Evolutionary conservation across 2,888 invertebrate genomes (phyloP).

Genomic region (Hypselothyrea guttata): DNA sequence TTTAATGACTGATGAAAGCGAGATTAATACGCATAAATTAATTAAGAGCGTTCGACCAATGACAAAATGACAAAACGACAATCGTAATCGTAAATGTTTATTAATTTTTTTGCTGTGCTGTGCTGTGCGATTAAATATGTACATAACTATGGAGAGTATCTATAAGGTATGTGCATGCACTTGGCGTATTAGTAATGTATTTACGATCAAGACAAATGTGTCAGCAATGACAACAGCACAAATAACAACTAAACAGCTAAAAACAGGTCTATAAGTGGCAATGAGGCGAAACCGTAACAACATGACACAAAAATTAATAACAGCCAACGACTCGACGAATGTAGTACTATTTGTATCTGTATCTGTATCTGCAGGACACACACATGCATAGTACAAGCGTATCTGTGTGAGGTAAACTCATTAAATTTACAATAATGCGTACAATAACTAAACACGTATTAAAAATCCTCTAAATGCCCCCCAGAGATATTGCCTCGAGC

Average conservation of each 20-base stretch:
- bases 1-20: conserved; percentile 49
- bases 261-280: conserved; percentile 62
- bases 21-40: conserved; percentile 66
- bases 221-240: conserved; percentile 55
- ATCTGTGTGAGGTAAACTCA: conserved; percentile 57
- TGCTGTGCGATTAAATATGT: conserved; percentile 44
- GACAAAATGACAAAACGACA: conserved; percentile 29
- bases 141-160: conserved; percentile 10
- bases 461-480: conserved; percentile 32
- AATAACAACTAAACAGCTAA: conserved; percentile 6
- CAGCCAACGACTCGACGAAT: conserved; percentile 45
- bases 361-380: conserved; percentile 33
- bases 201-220: conserved; percentile 73
- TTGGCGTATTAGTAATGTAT: conserved; percentile 62
- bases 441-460: conserved; percentile 68
- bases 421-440: conserved; percentile 74
- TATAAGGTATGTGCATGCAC: conserved; percentile 9
- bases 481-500: conserved; percentile 17
- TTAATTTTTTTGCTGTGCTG: conserved; percentile 49
- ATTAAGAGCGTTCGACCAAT: conserved; percentile 45
- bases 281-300: conserved; percentile 72
- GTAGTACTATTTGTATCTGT: too few relatives aligned
- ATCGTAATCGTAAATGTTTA: conserved; percentile 69
- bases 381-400: neutral
- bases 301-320: conserved; percentile 73